Percentiles rank a stretch among this genome's conserved stretches.
Evolutionary conservation across 2,113 vertebrate species (phyloP).

Genomic region (Aspiorhynchus laticeps): DNA sequence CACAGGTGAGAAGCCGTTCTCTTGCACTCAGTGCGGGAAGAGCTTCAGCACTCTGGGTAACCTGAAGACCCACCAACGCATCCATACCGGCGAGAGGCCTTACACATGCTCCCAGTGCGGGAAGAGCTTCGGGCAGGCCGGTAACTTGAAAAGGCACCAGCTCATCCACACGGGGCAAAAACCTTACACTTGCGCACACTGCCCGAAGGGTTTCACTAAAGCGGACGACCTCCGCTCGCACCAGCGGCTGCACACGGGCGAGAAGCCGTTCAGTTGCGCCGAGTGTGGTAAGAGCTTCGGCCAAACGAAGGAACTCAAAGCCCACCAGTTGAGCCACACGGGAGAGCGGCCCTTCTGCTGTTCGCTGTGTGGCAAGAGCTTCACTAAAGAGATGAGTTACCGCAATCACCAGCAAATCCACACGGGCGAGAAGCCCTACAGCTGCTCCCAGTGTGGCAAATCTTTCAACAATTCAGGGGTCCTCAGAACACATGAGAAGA

Average conservation of each 20-base stretch:
- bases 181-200: conserved; percentile 78
- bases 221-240: conserved; percentile 78
- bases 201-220: conserved; percentile 80
- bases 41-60: conserved; percentile 82
- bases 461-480: conserved; percentile 80
- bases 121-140: conserved; percentile 80
- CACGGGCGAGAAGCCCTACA: conserved; percentile 73
- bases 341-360: conserved; percentile 75
- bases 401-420: conserved; percentile 78
- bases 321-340: conserved; percentile 77
- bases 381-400: conserved; percentile 74
- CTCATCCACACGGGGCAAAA: conserved; percentile 81
- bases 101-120: conserved; percentile 80
- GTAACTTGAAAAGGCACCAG: conserved; percentile 79
- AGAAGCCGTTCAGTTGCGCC: conserved; percentile 75
- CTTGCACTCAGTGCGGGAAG: conserved; percentile 77
- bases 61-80: conserved; percentile 80
- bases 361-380: conserved; percentile 78
- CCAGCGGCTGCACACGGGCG: conserved; percentile 79
- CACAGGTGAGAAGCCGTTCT: conserved; percentile 76
- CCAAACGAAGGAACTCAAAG: conserved; percentile 77
- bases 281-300: conserved; percentile 77
- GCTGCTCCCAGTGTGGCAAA: conserved; percentile 77
- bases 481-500: conserved; percentile 80
- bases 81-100: conserved; percentile 79